A percentile compares a stretch with the other conserved stretches of the same genome.
These are phyloP conservation scores for Antennarius maculatus DNA, from an alignment of 2,797 vertebrate species.

Conservation along the genomic window DNA sequence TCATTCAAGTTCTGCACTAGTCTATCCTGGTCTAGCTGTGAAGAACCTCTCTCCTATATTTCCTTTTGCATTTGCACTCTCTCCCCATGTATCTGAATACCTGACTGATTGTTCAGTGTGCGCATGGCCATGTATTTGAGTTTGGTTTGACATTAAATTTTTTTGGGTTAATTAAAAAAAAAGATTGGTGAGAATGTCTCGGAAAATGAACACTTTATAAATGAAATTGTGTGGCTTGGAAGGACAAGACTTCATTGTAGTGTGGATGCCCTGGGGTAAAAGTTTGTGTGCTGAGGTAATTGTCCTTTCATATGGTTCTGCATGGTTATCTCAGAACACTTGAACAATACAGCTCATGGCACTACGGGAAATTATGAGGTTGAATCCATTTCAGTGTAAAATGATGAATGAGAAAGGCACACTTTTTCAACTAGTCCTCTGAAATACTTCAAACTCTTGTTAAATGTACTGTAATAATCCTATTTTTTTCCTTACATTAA, in stretches of 20 bases:
- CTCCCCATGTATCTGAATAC: constrained; percentile 22
- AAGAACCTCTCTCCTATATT: constrained; percentile 50
- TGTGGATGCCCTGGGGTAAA: constrained; percentile 35
- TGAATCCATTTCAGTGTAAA: constrained; percentile 11
- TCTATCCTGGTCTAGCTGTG: constrained; percentile 56
- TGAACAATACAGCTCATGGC: background rate
- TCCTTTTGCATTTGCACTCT: constrained; percentile 12
- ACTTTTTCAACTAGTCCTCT: no score
- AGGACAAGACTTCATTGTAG: constrained; percentile 16
- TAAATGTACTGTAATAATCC: no score
- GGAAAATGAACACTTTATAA: constrained; percentile 43
- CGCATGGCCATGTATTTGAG: background rate
- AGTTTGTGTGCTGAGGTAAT: constrained; percentile 27
- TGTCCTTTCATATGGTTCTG: constrained; percentile 17
- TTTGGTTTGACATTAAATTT: no score
- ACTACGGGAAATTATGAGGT: constrained; percentile 8
- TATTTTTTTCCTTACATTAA: no score
- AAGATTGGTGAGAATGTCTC: constrained; percentile 23
- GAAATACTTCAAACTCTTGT: no score
- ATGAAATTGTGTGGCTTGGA: constrained; percentile 46
- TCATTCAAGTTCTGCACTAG: constrained; percentile 41
- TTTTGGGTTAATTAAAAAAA: constrained; percentile 1
- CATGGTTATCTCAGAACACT: constrained; percentile 22
- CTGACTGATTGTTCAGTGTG: constrained; percentile 23
- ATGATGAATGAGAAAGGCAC: no score